A percentile compares a stretch with the other conserved stretches of the same genome.
Evolutionary conservation across 2,113 vertebrate genomes (phyloP).

Genomic region (Vombatus ursinus): DNA sequence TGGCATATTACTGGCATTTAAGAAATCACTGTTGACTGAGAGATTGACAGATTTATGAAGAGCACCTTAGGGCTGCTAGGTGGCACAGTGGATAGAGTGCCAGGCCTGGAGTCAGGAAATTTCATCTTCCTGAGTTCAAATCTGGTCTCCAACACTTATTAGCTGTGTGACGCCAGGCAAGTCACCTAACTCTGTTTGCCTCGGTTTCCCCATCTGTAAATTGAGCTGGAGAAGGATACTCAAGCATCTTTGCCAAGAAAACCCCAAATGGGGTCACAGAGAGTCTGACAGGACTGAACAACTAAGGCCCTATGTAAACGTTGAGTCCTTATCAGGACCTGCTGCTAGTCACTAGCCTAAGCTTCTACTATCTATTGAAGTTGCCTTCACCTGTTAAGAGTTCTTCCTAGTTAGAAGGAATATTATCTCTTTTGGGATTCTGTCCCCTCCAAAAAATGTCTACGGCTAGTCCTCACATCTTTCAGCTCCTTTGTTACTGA

Average conservation of each 20-base stretch:
- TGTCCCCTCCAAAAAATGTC: neutral
- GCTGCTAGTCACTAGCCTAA: neutral
- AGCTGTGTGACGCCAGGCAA: neutral
- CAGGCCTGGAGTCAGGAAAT: neutral
- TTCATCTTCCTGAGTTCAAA: neutral
- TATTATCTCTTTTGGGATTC: neutral
- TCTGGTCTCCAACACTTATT: neutral
- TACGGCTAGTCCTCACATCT: neutral
- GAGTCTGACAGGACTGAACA: neutral
- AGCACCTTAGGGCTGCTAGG: neutral
- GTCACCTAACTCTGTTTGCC: neutral
- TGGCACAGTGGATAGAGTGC: neutral
- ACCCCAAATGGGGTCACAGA: neutral
- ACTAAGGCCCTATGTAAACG: neutral
- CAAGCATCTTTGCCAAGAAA: neutral
- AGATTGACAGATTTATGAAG: neutral
- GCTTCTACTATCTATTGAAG: neutral
- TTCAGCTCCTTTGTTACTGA: neutral
- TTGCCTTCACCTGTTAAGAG: neutral
- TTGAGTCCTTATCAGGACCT: neutral
- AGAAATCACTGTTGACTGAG: neutral
- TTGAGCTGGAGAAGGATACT: neutral
- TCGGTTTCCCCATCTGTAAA: neutral
- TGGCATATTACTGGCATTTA: neutral
- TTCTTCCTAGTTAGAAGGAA: neutral